Percentiles rank a stretch among this genome's conserved stretches.
Conservation (phyloP, 2,888 invertebrate species). For the Aethes cnicana region DNA sequence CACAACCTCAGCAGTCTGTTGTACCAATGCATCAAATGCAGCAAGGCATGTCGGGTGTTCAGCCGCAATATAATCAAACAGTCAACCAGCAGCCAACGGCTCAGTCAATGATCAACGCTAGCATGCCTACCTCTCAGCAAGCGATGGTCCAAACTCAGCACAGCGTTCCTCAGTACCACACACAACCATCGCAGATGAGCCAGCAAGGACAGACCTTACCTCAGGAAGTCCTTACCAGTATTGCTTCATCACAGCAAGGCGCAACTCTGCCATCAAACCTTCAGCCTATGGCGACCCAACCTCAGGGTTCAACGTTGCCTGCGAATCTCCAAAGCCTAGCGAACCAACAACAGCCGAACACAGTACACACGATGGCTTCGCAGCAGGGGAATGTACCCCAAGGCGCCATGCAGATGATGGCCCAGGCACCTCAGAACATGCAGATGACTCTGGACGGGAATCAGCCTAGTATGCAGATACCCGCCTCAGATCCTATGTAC, state of each 20-base stretch:
- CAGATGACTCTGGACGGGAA: slow-evolving; percentile 81
- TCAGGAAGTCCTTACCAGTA: slow-evolving; percentile 76
- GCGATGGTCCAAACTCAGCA: slow-evolving; percentile 78
- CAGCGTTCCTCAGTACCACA: slow-evolving; percentile 75
- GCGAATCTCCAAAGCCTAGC: slow-evolving; percentile 80
- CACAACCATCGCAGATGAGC: slow-evolving; percentile 74
- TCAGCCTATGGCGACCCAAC: slow-evolving; percentile 72
- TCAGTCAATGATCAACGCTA: slow-evolving; percentile 72
- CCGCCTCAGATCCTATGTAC: slow-evolving; percentile 77
- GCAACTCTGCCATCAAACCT: slow-evolving; percentile 72
- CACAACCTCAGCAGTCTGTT: slow-evolving; percentile 77
- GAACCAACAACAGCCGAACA: slow-evolving; percentile 72
- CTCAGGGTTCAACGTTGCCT: slow-evolving; percentile 84
- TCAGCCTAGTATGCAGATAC: slow-evolving; percentile 81
- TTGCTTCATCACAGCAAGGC: slow-evolving; percentile 77
- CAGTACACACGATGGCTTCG: slow-evolving; percentile 69
- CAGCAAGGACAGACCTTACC: slow-evolving; percentile 77
- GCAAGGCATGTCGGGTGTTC: slow-evolving; percentile 72
- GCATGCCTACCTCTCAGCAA: slow-evolving; percentile 73
- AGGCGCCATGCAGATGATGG: slow-evolving; percentile 83
- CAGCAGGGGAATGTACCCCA: slow-evolving; percentile 82
- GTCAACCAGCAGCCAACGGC: slow-evolving; percentile 73
- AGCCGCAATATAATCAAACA: slow-evolving; percentile 79
- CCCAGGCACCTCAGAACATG: slow-evolving; percentile 77
- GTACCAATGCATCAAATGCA: slow-evolving; percentile 80